A percentile compares a stretch with the other conserved stretches of the same genome.
Evolutionary conservation across 2,113 vertebrate genomes (phyloP).

Genomic region (Saccopteryx leptura): DNA sequence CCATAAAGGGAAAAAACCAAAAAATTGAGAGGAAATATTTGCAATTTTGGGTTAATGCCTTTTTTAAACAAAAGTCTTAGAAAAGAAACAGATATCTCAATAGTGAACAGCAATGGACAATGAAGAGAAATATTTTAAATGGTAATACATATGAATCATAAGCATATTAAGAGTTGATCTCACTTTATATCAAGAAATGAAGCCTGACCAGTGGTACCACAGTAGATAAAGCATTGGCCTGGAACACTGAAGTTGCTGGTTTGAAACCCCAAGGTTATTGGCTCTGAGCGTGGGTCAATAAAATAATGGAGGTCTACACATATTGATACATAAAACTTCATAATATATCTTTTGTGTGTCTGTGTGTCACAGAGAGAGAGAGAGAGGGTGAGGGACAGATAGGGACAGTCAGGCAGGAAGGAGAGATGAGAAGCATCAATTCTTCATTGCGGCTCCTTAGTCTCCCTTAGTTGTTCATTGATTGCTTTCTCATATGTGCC

Average conservation of each 20-base stretch:
- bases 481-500: too few relatives aligned
- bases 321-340: neutral
- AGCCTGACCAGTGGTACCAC: too few relatives aligned
- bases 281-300: neutral
- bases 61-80: slow-evolving; percentile 48
- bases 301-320: neutral
- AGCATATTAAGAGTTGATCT: neutral
- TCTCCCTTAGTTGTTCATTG: too few relatives aligned
- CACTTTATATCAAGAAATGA: neutral
- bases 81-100: neutral
- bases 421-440: too few relatives aligned
- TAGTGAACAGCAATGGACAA: neutral
- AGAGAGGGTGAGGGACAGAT: too few relatives aligned
- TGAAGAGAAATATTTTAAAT: neutral
- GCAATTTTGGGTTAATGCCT: neutral
- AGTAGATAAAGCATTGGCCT: too few relatives aligned
- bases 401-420: too few relatives aligned
- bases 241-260: too few relatives aligned
- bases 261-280: too few relatives aligned
- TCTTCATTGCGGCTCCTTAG: too few relatives aligned
- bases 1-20: neutral
- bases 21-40: neutral
- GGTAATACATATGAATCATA: neutral
- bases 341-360: neutral
- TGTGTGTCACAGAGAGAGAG: too few relatives aligned